Conservation (phyloP, 1,140 invertebrate genomes). For the Habropoda laboriosa region DNA sequence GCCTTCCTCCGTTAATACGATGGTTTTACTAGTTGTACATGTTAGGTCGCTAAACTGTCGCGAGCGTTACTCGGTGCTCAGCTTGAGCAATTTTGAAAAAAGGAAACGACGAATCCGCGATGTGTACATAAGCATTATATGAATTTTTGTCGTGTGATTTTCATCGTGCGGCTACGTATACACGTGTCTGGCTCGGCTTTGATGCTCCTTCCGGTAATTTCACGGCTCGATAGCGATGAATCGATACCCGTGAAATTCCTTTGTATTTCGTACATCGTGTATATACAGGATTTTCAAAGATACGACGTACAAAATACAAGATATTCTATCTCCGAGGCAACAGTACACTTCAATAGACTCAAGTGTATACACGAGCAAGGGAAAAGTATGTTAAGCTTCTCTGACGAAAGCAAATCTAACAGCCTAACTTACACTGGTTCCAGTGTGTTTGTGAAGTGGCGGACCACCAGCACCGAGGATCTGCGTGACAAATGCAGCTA, state of each 20-base stretch:
- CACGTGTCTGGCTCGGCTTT: slow-evolving; percentile 28
- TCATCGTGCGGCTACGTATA: not conserved
- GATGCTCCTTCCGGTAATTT: slow-evolving; percentile 63
- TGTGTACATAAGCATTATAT: not conserved
- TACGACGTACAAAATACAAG: too few relatives aligned
- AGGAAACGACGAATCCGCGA: too few relatives aligned
- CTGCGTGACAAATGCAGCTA: slow-evolving; percentile 49
- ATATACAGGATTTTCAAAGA: not conserved
- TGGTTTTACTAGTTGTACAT: not conserved
- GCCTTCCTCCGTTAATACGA: slow-evolving; percentile 24
- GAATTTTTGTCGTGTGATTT: not conserved
- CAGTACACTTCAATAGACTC: not conserved
- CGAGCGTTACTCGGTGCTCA: not conserved
- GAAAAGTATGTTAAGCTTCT: not conserved
- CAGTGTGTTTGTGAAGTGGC: slow-evolving; percentile 48
- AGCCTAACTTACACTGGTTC: slow-evolving; percentile 13
- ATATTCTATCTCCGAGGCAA: not conserved
- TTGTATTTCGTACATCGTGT: slow-evolving; percentile 34
- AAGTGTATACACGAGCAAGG: not conserved
- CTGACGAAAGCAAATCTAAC: not conserved
- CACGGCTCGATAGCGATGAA: slow-evolving; percentile 56
- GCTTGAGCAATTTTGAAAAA: not conserved
- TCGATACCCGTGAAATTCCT: slow-evolving; percentile 59
- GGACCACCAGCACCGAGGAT: slow-evolving; percentile 35
- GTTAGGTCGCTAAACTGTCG: not conserved